Conservation (phyloP, 2,113 vertebrate species). For the Osmerus eperlanus region DNA sequence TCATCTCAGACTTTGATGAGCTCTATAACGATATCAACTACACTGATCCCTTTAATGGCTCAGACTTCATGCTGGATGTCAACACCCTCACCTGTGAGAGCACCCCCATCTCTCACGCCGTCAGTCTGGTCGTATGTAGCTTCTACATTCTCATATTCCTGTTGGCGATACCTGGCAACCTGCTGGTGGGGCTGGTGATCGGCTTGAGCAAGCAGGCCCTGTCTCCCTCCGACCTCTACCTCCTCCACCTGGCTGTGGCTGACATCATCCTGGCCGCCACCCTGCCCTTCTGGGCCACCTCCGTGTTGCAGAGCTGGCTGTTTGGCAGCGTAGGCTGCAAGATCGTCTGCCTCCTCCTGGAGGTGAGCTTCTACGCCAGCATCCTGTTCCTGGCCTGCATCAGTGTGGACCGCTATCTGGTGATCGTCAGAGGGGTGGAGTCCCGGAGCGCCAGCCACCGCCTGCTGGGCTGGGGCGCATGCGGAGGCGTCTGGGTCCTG, state of each 20-base stretch:
- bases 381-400: slow-evolving; percentile 76
- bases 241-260: slow-evolving; percentile 68
- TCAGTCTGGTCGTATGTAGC: slow-evolving; percentile 16
- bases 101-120: not conserved
- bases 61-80: slow-evolving; percentile 29
- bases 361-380: slow-evolving; percentile 76
- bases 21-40: slow-evolving; percentile 57
- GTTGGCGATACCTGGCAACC: slow-evolving; percentile 70
- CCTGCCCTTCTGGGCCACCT: slow-evolving; percentile 69
- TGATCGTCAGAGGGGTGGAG: slow-evolving; percentile 69
- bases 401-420: slow-evolving; percentile 74
- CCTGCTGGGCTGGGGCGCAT: slow-evolving; percentile 51
- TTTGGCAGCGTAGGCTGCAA: slow-evolving; percentile 72
- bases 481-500: slow-evolving; percentile 60
- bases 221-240: slow-evolving; percentile 71
- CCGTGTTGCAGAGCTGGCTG: slow-evolving; percentile 61
- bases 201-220: slow-evolving; percentile 39
- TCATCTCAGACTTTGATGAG: slow-evolving; percentile 11
- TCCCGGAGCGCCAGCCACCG: slow-evolving; percentile 31
- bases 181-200: slow-evolving; percentile 68
- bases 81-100: slow-evolving; percentile 48
- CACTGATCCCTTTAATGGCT: slow-evolving; percentile 37
- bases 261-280: slow-evolving; percentile 69
- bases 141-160: slow-evolving; percentile 68
- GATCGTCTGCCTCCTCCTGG: slow-evolving; percentile 60